Evolutionary conservation across 2,797 vertebrate species (phyloP).

Genomic region (Buceros bicornis): DNA sequence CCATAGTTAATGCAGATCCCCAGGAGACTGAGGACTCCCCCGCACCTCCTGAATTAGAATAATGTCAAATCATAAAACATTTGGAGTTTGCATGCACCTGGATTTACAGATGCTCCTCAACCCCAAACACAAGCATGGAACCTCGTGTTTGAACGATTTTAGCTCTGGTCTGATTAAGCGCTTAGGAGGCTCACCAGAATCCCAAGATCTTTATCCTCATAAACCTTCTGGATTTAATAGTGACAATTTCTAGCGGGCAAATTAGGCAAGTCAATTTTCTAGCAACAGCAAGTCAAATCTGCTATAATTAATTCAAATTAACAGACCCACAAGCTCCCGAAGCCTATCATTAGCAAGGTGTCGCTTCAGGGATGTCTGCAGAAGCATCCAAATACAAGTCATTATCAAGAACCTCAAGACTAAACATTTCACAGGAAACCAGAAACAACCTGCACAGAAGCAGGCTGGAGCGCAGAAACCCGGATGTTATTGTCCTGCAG

Average conservation of each 20-base stretch:
- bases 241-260: background rate
- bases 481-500: background rate
- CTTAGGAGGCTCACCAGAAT: background rate
- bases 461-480: background rate
- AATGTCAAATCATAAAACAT: background rate
- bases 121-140: background rate
- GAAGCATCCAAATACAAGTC: slow-evolving; percentile 2
- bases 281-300: slow-evolving; percentile 40
- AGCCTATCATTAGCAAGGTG: background rate
- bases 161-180: background rate
- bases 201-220: slow-evolving; percentile 5
- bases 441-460: background rate
- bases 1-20: background rate
- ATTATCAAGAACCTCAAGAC: background rate
- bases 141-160: accelerated
- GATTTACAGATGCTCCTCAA: background rate
- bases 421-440: background rate
- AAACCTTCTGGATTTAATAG: slow-evolving; percentile 19
- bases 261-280: slow-evolving; percentile 32
- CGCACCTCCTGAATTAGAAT: background rate
- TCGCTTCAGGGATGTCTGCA: background rate
- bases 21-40: background rate
- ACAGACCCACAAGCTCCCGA: background rate
- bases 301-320: slow-evolving; percentile 65
- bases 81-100: background rate